These are phyloP conservation scores for Priocnemis perturbator DNA, from an alignment of 2,888 invertebrate species.

Conservation along the genomic window DNA sequence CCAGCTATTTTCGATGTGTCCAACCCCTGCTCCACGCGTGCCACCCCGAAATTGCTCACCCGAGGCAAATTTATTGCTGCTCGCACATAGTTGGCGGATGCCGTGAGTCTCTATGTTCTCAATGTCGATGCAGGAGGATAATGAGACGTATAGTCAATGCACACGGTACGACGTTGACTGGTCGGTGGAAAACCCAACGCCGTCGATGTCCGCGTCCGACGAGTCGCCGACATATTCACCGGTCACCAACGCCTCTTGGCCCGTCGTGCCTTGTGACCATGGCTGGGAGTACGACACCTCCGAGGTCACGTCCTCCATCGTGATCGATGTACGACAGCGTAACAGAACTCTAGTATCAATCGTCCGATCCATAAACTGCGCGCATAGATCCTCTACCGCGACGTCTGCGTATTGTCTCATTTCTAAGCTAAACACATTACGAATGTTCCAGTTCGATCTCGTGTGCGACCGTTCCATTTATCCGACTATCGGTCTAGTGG, in stretches of 20 bases:
- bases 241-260: conserved; percentile 79
- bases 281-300: conserved; percentile 89
- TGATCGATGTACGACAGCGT: conserved; percentile 80
- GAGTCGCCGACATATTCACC: conserved; percentile 52
- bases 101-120: too few species aligned
- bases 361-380: neutral
- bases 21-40: too few species aligned
- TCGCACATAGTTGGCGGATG: too few species aligned
- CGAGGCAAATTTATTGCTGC: too few species aligned
- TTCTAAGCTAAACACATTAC: neutral
- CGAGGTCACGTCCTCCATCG: conserved; percentile 85
- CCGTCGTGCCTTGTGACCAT: conserved; percentile 82
- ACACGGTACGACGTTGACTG: conserved; percentile 82
- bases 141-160: conserved; percentile 82
- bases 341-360: neutral
- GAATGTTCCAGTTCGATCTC: conserved; percentile 86
- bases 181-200: conserved; percentile 52
- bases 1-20: too few species aligned
- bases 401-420: neutral
- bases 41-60: too few species aligned
- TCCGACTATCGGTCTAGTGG: conserved; percentile 90
- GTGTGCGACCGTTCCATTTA: conserved; percentile 92
- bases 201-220: too few species aligned
- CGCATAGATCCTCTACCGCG: too few species aligned
- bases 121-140: conserved; percentile 60